A percentile compares a stretch with the other conserved stretches of the same genome.
Evolutionary conservation across 2,113 vertebrate species (phyloP).

Genomic region (Prunella fulvescens): DNA sequence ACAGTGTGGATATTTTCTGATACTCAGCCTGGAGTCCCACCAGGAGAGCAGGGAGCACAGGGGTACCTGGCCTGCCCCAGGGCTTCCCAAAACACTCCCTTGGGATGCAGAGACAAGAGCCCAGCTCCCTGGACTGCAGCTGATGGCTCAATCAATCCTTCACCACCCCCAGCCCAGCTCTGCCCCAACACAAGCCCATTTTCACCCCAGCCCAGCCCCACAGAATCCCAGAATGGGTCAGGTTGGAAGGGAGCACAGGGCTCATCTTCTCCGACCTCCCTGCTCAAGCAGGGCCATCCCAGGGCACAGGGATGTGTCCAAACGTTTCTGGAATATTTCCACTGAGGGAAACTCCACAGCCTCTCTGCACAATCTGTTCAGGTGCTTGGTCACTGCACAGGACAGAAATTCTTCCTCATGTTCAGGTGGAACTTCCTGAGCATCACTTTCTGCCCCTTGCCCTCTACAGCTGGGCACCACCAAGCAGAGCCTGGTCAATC

Average conservation of each 20-base stretch:
- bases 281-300: background rate
- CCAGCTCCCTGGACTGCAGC: background rate
- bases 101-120: rapidly evolving
- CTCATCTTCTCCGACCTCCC: background rate
- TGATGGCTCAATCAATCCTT: background rate
- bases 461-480: background rate
- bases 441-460: background rate
- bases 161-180: background rate
- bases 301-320: rapidly evolving
- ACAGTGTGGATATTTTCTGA: rapidly evolving
- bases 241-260: background rate
- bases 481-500: background rate
- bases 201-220: rapidly evolving
- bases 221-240: background rate
- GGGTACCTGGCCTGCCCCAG: background rate
- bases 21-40: background rate
- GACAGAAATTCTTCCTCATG: background rate
- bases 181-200: background rate
- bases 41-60: background rate
- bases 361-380: background rate
- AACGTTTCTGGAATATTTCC: background rate
- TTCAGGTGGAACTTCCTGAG: background rate
- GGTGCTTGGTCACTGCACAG: rapidly evolving
- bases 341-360: background rate
- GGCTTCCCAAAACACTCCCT: background rate